A percentile compares a stretch with the other conserved stretches of the same genome.
phyloP scores from a whole-genome alignment of 2,888 invertebrate genomes.

The Scaptomyza cyrtandrae region DNA sequence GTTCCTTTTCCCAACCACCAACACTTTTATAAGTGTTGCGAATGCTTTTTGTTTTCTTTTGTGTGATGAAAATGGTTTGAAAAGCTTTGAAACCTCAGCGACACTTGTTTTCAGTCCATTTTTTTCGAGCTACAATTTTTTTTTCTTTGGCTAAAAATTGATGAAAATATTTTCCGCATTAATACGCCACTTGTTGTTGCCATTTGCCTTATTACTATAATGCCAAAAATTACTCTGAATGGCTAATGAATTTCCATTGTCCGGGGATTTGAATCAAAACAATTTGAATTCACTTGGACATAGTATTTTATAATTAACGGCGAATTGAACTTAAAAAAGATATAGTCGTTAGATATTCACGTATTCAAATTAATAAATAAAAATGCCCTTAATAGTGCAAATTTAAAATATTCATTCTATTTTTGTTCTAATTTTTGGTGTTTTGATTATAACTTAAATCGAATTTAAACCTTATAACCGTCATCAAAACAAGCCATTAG shows the following conservation, averaged over 20 bases:
- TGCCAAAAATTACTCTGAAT: conserved; percentile 14
- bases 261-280: conserved; percentile 5
- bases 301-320: background rate
- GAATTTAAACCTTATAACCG: background rate
- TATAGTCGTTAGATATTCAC: no score
- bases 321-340: background rate
- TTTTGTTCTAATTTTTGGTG: no score
- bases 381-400: no score
- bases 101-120: conserved; percentile 29
- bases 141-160: background rate
- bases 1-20: background rate
- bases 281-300: background rate
- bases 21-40: conserved; percentile 24
- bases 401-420: no score
- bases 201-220: conserved; percentile 33
- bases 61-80: conserved; percentile 37
- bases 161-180: conserved; percentile 40
- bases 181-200: conserved; percentile 28
- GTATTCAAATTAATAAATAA: no score
- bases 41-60: conserved; percentile 22
- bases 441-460: background rate
- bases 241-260: conserved; percentile 8
- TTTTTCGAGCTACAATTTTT: background rate
- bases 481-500: conserved; percentile 15
- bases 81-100: conserved; percentile 24